Evolutionary conservation across 1,140 invertebrate species (phyloP), one percentile per base, ranked within the genome.

Genomic region (Cryptotermes secundus): DNA sequence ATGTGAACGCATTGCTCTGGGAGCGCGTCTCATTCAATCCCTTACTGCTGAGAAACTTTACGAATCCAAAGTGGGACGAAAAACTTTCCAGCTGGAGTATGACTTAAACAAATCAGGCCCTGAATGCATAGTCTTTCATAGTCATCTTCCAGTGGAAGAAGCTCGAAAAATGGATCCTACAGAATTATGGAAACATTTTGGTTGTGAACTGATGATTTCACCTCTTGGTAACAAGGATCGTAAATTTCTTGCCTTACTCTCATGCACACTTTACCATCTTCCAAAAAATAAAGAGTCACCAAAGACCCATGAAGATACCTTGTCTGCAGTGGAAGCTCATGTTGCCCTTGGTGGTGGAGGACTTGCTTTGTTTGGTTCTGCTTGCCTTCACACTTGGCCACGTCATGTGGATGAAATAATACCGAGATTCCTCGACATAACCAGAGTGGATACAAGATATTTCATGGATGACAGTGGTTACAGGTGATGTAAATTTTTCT

Each of bases 351-450:
- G 97, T 82, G 95, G 96, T 82, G 97, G 97, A 26, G 97, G 97
- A 10, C 90, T 99, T 72, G 97, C 97, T 7, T 90, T 99, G 10
- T 96, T 98, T 88, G 97, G 97, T 7, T 96, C 96, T 1, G 96
- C 95, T 9, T 97, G 96, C 88, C 92, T 99, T 59, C 96, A 98
- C 89, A 96, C 96, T 1, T 99, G 97, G 97, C 96, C 97, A 3
- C 92, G 92, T 16, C 89, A 88, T 82, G 89, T 98, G 80, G 90
- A 94, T 26, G 93, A 97, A 85, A 92, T 98, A 9, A 86, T 92
- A 34, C 85, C 88, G 6, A 89, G 92, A 82, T 93, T 95, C 86
- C 90, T 92, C 9, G 92, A 95, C 87, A 85, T 88, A 2, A 91
- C 90, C 24, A 88, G 90, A 83, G 93, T 97, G 34, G 95, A 97